Conservation (phyloP, 2,113 vertebrate species). For the Coptodon rendalli region DNA sequence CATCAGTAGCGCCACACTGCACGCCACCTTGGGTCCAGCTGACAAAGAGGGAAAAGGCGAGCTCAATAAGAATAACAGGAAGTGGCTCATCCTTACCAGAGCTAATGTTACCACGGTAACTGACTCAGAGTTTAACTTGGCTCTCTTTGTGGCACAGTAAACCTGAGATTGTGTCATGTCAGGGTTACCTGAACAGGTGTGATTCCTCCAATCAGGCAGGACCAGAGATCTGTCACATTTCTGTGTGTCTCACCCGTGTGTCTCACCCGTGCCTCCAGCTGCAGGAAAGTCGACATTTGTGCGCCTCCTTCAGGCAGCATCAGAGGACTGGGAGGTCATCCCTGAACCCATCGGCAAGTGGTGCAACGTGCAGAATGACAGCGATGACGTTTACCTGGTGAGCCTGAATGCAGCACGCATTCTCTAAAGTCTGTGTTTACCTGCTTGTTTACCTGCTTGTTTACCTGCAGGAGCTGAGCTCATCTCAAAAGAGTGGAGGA, state of each 20-base stretch:
- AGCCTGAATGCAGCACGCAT: not conserved
- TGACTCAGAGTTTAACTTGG: not conserved
- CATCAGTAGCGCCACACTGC: not conserved
- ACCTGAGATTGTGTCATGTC: not conserved
- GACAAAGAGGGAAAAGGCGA: not conserved
- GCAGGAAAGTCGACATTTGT: constrained; percentile 57
- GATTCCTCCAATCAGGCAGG: not conserved
- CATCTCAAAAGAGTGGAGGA: constrained; percentile 58
- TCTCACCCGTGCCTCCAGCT: not conserved
- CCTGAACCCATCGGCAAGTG: constrained; percentile 58
- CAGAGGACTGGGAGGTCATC: constrained; percentile 51
- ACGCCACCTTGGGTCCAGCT: accelerated
- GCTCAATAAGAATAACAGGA: not conserved
- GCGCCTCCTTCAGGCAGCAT: constrained; percentile 16
- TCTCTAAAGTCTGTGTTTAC: not conserved
- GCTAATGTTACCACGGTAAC: not conserved
- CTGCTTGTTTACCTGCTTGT: not conserved
- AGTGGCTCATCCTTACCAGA: accelerated
- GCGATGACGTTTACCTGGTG: constrained; percentile 33
- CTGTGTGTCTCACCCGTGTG: not conserved
- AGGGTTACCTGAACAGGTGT: not conserved
- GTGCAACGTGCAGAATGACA: constrained; percentile 49
- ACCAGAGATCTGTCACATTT: not conserved
- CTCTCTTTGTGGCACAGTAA: not conserved
- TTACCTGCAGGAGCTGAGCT: constrained; percentile 36